Base-by-base conservation (phyloP, 2,888 invertebrate genomes). In the Noctua janthe region DNA sequence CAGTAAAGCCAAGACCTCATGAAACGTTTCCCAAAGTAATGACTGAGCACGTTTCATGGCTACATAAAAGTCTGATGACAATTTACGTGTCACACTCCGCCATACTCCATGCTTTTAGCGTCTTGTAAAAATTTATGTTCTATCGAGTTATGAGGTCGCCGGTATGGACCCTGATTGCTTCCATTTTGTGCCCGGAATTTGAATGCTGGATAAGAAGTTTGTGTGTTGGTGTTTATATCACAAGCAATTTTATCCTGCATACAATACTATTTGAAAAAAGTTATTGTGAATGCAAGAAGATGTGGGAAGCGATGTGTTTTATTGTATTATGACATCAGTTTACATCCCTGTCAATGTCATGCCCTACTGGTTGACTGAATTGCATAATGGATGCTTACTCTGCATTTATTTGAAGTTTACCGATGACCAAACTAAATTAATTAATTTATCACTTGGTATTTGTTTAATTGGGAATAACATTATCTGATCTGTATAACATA, bases 101-200 rank as follows among this genome's bases (percentile, higher is more conserved):
- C 78, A 79, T 78, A 89, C 90, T 89, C 89, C 76, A 84, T 79
- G 90, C 91, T 90, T 91, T 91, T 89, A 90, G 87, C 90, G 88
- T 88, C 91, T 90, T 90, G 90, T 90, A 91, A 90, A 91, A 92
- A 92, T 91, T 91, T 92, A 92, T 92, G 86, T 78, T 84, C 87
- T 83, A 86, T 88, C 87, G 80, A 91, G 91, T 92, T 92, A 92
- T 91, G 91, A 89, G 90, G 89, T 88, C 88, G 87, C 86, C 84
- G 87, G 88, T 89, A 88, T 86, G 80, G 90, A 76, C 76, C 84
- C 87, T 92, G 92, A 92, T 92, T 92, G 92, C 91, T 90, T 87
- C 87, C 87, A 86, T 80, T 87, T 89, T 81, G 66, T 75, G 49
- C 81, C 10, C 17, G 56, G 87, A 88, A 70, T 75, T 13, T 23